These are phyloP conservation scores for Hypocryptadius cinnamomeus DNA, from an alignment of 2,113 vertebrate species.

Conservation along the genomic window DNA sequence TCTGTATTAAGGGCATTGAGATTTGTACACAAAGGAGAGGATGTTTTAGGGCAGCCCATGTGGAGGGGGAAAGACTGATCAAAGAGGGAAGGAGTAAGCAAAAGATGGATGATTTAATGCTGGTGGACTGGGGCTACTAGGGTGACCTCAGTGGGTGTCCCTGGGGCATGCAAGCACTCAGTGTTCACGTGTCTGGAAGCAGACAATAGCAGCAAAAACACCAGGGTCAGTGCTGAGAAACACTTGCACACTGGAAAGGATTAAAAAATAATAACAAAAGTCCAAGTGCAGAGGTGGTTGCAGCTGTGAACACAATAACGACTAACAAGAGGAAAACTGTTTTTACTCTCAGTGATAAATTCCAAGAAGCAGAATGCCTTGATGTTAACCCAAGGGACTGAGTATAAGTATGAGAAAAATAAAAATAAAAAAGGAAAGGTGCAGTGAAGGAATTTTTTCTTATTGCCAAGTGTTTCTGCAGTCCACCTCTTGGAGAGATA, in stretches of 20 bases:
- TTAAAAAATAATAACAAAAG: not conserved
- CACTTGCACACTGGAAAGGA: not conserved
- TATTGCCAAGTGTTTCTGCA: not conserved
- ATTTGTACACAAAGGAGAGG: not conserved
- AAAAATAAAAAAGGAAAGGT: not conserved
- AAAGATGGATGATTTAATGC: not conserved
- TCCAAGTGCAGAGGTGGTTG: not conserved
- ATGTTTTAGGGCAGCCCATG: not conserved
- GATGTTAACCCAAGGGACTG: constrained; percentile 1
- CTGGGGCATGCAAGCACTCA: not conserved
- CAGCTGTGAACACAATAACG: not conserved
- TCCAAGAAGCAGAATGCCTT: constrained; percentile 8
- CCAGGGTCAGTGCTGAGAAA: not conserved
- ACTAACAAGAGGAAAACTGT: not conserved
- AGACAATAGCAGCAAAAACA: not conserved
- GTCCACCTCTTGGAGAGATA: not conserved
- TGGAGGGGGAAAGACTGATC: not conserved
- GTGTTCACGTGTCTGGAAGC: not conserved
- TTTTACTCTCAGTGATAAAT: not conserved
- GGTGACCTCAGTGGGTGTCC: not conserved
- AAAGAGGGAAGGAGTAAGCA: not conserved
- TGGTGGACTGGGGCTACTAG: not conserved
- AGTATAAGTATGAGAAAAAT: constrained; percentile 3
- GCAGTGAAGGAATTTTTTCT: not conserved
- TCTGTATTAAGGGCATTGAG: not conserved